Conservation (phyloP, 1,140 invertebrate species). For the Scaptomyza graminum region DNA sequence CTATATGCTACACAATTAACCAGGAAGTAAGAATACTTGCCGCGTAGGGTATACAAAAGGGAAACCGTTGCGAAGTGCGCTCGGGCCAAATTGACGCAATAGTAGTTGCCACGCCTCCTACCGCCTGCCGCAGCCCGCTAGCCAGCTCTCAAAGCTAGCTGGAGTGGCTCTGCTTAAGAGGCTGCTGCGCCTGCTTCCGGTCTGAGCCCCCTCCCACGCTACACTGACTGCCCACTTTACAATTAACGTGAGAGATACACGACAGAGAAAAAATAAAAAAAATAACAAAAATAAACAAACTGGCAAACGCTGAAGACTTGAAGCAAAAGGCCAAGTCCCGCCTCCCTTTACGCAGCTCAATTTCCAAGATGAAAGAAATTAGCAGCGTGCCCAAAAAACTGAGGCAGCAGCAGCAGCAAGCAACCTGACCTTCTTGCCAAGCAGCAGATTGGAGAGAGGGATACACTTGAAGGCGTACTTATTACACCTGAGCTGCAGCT, state of each 20-base stretch:
- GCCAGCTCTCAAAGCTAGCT: slow-evolving; percentile 16
- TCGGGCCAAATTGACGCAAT: slow-evolving; percentile 30
- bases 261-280: slow-evolving; percentile 21
- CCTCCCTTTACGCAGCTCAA: background rate
- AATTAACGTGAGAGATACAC: slow-evolving; percentile 71
- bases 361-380: slow-evolving; percentile 75
- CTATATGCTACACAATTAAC: background rate
- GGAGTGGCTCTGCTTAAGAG: slow-evolving; percentile 55
- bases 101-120: slow-evolving; percentile 19
- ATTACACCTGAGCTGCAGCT: slow-evolving; percentile 81
- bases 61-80: slow-evolving; percentile 17
- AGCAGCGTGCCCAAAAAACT: slow-evolving; percentile 66
- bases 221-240: slow-evolving; percentile 31
- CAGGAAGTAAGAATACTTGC: background rate
- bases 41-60: slow-evolving; percentile 5
- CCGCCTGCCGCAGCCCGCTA: background rate
- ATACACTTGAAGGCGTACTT: slow-evolving; percentile 73
- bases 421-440: slow-evolving; percentile 32
- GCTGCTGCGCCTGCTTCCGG: slow-evolving; percentile 14
- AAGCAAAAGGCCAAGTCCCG: slow-evolving; percentile 25
- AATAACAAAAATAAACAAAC: slow-evolving; percentile 13
- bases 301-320: slow-evolving; percentile 30
- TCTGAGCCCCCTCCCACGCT: background rate
- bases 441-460: slow-evolving; percentile 15
- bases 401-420: background rate